Percentiles rank a stretch among this genome's conserved stretches.
Evolutionary conservation across 2,113 vertebrate genomes (phyloP).

Genomic region (Cyprinodon tularosa): DNA sequence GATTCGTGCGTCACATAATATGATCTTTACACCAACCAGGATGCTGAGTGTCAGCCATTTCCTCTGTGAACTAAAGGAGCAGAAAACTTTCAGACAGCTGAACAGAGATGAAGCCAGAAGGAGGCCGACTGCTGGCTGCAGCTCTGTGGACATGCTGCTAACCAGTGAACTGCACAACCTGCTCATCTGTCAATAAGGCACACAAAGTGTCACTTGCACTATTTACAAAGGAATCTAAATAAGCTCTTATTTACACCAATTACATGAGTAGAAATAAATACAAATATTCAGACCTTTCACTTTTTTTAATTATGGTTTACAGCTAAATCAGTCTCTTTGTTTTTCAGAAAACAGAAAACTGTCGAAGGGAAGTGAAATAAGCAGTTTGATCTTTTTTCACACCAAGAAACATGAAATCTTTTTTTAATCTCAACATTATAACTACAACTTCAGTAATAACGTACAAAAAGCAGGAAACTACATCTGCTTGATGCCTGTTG

Average conservation of each 20-base stretch:
- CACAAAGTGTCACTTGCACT: not conserved
- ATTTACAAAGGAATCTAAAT: not conserved
- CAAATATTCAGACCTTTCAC: not conserved
- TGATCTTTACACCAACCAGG: conserved; percentile 43
- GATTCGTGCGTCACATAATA: conserved; percentile 50
- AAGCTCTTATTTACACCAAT: not conserved
- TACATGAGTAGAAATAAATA: not conserved
- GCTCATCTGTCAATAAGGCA: conserved; percentile 23
- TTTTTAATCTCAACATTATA: too few relatives aligned
- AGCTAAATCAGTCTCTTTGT: too few relatives aligned
- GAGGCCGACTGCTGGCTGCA: conserved; percentile 15
- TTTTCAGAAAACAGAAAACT: too few relatives aligned
- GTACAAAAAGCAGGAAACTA: conserved; percentile 3
- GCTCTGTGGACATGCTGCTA: conserved; percentile 27
- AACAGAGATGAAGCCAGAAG: conserved; percentile 30
- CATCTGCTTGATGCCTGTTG: conserved; percentile 11
- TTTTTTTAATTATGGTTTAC: too few relatives aligned
- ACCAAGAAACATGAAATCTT: too few relatives aligned
- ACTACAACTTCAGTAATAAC: not conserved
- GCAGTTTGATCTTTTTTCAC: too few relatives aligned
- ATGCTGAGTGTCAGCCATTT: conserved; percentile 37
- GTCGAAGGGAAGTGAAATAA: too few relatives aligned
- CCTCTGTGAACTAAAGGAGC: conserved; percentile 29
- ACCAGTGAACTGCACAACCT: conserved; percentile 27
- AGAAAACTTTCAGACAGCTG: conserved; percentile 23